phyloP scores from a whole-genome alignment of 2,888 invertebrate genomes.

The Galerucella pusilla region DNA sequence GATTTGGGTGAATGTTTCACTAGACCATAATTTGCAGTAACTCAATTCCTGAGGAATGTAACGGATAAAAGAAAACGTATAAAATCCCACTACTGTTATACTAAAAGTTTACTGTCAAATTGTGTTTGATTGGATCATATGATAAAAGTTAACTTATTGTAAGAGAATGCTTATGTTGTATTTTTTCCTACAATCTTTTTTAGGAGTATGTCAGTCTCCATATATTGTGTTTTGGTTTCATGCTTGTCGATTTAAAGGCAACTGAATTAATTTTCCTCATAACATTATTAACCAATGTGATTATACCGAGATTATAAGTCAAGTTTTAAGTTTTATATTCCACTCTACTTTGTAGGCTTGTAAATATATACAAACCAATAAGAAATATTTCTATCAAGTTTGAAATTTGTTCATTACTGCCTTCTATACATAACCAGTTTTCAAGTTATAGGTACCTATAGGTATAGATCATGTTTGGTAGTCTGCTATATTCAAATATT shows the following conservation, averaged over 20 bases:
- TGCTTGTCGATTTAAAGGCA: not conserved
- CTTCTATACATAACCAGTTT: not conserved
- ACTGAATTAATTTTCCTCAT: not conserved
- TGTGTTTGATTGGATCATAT: too few species aligned
- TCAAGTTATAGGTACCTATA: too few species aligned
- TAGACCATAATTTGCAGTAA: too few species aligned
- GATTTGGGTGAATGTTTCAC: too few species aligned
- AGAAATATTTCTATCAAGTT: not conserved
- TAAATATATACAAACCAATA: not conserved
- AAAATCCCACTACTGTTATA: too few species aligned
- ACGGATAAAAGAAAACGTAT: too few species aligned
- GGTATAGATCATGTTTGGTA: too few species aligned
- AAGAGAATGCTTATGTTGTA: not conserved
- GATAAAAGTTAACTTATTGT: too few species aligned
- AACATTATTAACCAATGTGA: not conserved
- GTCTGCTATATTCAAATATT: not conserved
- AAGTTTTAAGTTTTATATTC: not conserved
- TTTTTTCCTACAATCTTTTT: slow-evolving; percentile 1
- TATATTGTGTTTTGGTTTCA: not conserved
- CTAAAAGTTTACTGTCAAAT: too few species aligned
- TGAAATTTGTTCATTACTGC: not conserved
- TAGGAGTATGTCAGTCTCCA: slow-evolving; percentile 3
- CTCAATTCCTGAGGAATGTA: too few species aligned
- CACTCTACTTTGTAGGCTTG: not conserved
- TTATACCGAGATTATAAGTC: too few species aligned